These are phyloP conservation scores for Parotocinclus haroldoi DNA, from an alignment of 2,797 vertebrate genomes.

Conservation along the genomic window DNA sequence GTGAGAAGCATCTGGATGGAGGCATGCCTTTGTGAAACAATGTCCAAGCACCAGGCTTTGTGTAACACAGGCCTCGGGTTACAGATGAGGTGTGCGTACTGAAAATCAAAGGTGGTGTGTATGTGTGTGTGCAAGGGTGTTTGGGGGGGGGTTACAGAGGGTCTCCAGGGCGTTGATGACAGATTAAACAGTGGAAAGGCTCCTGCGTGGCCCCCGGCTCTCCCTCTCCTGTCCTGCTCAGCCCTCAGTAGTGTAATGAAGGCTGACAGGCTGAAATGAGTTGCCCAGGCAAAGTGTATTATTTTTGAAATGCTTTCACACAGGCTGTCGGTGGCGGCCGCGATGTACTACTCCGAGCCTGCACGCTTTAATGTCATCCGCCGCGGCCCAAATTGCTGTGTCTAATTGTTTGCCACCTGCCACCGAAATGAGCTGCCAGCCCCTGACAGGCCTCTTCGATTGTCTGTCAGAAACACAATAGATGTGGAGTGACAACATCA, in stretches of 20 bases:
- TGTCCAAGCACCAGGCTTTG: not conserved
- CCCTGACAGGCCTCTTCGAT: constrained; percentile 84
- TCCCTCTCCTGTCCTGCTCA: constrained; percentile 89
- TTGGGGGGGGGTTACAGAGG: constrained; percentile 51
- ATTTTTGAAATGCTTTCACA: constrained; percentile 99
- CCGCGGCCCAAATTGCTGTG: constrained; percentile 85
- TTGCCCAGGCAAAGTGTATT: constrained; percentile 93
- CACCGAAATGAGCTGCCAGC: constrained; percentile 92
- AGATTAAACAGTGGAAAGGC: constrained; percentile 95
- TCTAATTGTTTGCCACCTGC: constrained; percentile 99
- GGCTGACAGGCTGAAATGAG: constrained; percentile 98
- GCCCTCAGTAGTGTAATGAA: constrained; percentile 88
- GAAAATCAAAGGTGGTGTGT: constrained; percentile 39
- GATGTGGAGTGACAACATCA: constrained; percentile 96
- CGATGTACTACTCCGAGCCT: constrained; percentile 88
- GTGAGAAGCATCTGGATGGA: not conserved
- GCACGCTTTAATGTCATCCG: constrained; percentile 89
- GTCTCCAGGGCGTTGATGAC: constrained; percentile 93
- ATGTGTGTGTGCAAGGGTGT: constrained; percentile 22
- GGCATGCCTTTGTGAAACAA: not conserved
- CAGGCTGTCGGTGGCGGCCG: constrained; percentile 80
- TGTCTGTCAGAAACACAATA: constrained; percentile 85
- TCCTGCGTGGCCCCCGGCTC: constrained; percentile 70
- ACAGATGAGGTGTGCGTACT: constrained; percentile 25
- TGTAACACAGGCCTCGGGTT: constrained; percentile 19